These are phyloP conservation scores for Cryptocephalus moraei DNA, from an alignment of 2,888 invertebrate genomes.

Conservation along the genomic window DNA sequence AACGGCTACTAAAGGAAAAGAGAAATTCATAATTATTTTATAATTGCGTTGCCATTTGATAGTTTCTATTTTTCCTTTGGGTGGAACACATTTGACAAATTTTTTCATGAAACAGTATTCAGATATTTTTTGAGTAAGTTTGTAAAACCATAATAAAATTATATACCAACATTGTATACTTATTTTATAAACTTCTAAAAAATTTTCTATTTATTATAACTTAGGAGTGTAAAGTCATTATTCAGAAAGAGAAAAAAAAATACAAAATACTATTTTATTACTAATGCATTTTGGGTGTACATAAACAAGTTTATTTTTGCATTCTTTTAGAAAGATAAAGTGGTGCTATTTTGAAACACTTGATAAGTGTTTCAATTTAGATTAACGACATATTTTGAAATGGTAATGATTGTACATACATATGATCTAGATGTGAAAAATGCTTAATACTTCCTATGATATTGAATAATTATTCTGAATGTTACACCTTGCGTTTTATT, in stretches of 20 bases:
- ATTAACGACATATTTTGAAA: background rate
- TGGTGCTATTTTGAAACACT: background rate
- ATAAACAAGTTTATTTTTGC: conserved; percentile 22
- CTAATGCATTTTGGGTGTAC: conserved; percentile 17
- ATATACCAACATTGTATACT: conserved; percentile 1
- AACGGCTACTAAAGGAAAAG: conserved; percentile 3
- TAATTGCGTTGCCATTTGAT: background rate
- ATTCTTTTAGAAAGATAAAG: conserved; percentile 1
- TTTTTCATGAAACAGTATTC: conserved; percentile 3
- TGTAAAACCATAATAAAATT: background rate
- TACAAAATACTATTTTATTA: conserved; percentile 17
- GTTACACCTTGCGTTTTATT: too few relatives aligned
- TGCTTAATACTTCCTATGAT: background rate
- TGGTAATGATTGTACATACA: background rate
- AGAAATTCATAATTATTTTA: conserved; percentile 1
- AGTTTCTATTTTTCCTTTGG: too few relatives aligned
- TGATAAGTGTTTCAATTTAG: background rate
- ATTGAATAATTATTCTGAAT: background rate
- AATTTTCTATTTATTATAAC: conserved; percentile 10
- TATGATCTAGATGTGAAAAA: background rate
- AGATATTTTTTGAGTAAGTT: conserved; percentile 1
- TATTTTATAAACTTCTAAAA: background rate
- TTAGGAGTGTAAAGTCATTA: conserved; percentile 6
- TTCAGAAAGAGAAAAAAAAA: conserved; percentile 4
- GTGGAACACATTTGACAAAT: background rate